A percentile compares a stretch with the other conserved stretches of the same genome.
Evolutionary conservation across 2,797 vertebrate species (phyloP).

Genomic region (Ficedula albicollis): DNA sequence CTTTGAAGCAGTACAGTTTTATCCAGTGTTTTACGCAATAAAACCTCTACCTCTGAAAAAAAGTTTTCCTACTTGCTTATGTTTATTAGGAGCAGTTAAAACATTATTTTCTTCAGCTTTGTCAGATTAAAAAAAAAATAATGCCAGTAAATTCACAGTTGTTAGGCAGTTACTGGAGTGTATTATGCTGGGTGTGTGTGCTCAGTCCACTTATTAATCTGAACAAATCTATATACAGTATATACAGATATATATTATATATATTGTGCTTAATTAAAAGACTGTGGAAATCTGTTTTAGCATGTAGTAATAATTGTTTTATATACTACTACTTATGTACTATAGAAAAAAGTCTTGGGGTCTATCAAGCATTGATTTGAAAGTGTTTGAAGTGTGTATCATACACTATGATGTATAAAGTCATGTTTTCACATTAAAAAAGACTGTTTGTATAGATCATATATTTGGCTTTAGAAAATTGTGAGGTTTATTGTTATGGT

Average conservation of each 20-base stretch:
- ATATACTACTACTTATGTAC: constrained; percentile 44
- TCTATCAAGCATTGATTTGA: constrained; percentile 42
- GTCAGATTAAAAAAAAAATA: constrained; percentile 26
- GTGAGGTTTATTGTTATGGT: neutral
- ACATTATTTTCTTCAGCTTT: constrained; percentile 35
- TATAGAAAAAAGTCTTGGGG: constrained; percentile 37
- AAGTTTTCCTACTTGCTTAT: constrained; percentile 70
- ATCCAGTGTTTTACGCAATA: constrained; percentile 90
- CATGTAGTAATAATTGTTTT: constrained; percentile 71
- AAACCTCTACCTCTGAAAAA: constrained; percentile 87
- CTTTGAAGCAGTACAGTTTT: constrained; percentile 87
- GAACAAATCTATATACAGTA: constrained; percentile 52
- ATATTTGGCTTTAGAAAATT: constrained; percentile 57
- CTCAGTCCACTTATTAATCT: constrained; percentile 36
- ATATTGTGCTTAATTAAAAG: constrained; percentile 73
- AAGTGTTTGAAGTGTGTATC: constrained; percentile 51
- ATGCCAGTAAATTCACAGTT: constrained; percentile 59
- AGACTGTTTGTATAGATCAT: constrained; percentile 58
- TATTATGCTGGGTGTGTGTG: constrained; percentile 29
- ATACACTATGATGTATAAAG: constrained; percentile 64
- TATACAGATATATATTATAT: constrained; percentile 55
- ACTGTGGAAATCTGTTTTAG: constrained; percentile 64
- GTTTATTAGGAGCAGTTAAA: constrained; percentile 59
- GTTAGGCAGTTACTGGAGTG: constrained; percentile 62
- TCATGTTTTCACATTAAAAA: constrained; percentile 67